A percentile compares a stretch with the other conserved stretches of the same genome.
These are phyloP conservation scores for Xiphophorus maculatus DNA, from an alignment of 2,113 vertebrate species.

Conservation along the genomic window DNA sequence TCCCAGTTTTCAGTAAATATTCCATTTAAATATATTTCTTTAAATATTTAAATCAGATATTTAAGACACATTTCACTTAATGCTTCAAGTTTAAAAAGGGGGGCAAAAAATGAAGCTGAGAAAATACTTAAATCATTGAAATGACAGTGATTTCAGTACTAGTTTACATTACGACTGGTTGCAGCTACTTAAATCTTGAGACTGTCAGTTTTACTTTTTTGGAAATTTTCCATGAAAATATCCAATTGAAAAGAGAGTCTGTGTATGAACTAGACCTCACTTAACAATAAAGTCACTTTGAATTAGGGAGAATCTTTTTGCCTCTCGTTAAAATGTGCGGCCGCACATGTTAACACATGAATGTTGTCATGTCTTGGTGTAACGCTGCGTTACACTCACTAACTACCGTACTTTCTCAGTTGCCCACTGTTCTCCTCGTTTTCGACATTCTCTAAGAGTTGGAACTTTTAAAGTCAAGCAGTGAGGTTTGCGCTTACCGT, in stretches of 20 bases:
- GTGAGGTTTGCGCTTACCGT: slow-evolving; percentile 44
- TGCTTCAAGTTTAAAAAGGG: background rate
- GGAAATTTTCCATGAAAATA: background rate
- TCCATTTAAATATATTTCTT: no score
- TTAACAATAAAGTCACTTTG: background rate
- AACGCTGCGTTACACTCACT: background rate
- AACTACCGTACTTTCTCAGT: no score
- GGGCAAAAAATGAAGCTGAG: background rate
- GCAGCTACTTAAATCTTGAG: no score
- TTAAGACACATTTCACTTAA: background rate
- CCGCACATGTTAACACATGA: background rate
- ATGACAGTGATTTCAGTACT: background rate
- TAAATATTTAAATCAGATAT: no score
- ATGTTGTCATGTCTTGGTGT: background rate
- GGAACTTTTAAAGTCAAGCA: background rate
- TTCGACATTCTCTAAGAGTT: background rate
- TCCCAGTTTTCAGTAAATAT: no score
- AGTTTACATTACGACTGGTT: background rate
- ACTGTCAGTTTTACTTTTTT: background rate
- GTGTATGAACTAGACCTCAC: background rate
- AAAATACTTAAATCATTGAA: no score
- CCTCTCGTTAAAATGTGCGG: background rate
- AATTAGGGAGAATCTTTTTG: background rate
- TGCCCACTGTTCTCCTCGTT: no score
- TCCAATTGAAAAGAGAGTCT: background rate